Evolutionary conservation across 2,888 invertebrate species (phyloP).

Genomic region (Tuberolachnus salignus): DNA sequence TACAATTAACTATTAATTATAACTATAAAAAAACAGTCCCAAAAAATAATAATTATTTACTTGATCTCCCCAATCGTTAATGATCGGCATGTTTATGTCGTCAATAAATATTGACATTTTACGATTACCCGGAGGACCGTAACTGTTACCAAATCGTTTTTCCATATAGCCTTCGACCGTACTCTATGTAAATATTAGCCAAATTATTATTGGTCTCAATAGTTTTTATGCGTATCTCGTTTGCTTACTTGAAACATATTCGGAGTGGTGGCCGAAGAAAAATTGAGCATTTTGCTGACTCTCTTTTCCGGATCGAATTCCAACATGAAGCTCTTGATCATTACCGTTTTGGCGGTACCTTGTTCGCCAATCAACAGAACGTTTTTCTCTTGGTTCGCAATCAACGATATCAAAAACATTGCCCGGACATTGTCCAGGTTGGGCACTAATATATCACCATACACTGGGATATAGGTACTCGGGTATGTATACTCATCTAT

Average conservation of each 20-base stretch:
- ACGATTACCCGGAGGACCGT: constrained; percentile 91
- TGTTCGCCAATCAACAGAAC: constrained; percentile 88
- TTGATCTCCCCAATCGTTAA: constrained; percentile 97
- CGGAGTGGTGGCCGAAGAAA: constrained; percentile 94
- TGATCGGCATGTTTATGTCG: constrained; percentile 92
- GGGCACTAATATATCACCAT: constrained; percentile 87
- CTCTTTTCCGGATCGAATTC: constrained; percentile 83
- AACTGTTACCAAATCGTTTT: constrained; percentile 91
- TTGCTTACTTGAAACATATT: constrained; percentile 76
- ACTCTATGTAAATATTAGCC: constrained; percentile 68
- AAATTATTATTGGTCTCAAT: neutral
- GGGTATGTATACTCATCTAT: constrained; percentile 88
- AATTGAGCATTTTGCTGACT: constrained; percentile 87
- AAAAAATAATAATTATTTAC: constrained; percentile 59
- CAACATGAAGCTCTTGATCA: constrained; percentile 95
- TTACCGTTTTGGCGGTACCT: constrained; percentile 95
- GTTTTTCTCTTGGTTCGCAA: constrained; percentile 85
- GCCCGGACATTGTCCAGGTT: constrained; percentile 93
- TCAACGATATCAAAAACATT: constrained; percentile 84
- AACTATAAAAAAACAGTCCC: no score
- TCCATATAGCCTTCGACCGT: constrained; percentile 96
- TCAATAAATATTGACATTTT: constrained; percentile 94
- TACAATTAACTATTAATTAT: no score
- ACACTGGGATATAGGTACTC: constrained; percentile 81
- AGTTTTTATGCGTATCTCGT: neutral